phyloP scores from a whole-genome alignment of 2,113 vertebrate species.

The Thymallus thymallus region DNA sequence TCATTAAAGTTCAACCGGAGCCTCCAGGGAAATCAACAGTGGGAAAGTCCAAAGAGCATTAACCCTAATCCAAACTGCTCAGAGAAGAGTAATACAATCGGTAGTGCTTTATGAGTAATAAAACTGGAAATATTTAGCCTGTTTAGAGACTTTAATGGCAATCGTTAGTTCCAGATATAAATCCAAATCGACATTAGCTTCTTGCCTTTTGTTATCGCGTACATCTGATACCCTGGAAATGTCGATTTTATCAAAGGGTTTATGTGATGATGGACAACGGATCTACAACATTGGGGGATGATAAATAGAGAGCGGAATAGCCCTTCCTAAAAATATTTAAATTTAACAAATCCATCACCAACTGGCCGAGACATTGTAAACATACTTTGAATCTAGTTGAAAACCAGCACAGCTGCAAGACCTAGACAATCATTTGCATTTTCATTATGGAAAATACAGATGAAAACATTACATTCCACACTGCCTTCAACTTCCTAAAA shows the following conservation, averaged over 20 bases:
- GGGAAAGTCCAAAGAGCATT: constrained; percentile 58
- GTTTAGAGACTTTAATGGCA: constrained; percentile 49
- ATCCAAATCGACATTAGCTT: constrained; percentile 46
- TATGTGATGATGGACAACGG: too few relatives aligned
- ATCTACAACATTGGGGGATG: too few relatives aligned
- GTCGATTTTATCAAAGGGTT: too few relatives aligned
- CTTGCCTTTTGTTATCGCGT: constrained; percentile 25
- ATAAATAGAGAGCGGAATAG: too few relatives aligned
- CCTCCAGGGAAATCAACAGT: constrained; percentile 69
- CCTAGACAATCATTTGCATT: too few relatives aligned
- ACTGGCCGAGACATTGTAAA: too few relatives aligned
- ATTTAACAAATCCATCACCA: not conserved
- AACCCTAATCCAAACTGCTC: constrained; percentile 57
- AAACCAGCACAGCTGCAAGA: too few relatives aligned
- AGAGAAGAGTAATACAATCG: constrained; percentile 62
- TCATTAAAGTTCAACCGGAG: constrained; percentile 69
- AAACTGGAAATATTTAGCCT: constrained; percentile 58
- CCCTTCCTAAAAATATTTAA: not conserved
- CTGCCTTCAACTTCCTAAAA: too few relatives aligned
- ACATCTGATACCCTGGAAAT: not conserved
- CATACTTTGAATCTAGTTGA: too few relatives aligned
- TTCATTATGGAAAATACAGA: too few relatives aligned
- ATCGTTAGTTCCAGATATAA: constrained; percentile 42
- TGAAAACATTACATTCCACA: too few relatives aligned
- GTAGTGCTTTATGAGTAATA: constrained; percentile 66